A percentile compares a stretch with the other conserved stretches of the same genome.
Conservation (phyloP, 1,140 invertebrate species). For the Micrasema longulum region DNA sequence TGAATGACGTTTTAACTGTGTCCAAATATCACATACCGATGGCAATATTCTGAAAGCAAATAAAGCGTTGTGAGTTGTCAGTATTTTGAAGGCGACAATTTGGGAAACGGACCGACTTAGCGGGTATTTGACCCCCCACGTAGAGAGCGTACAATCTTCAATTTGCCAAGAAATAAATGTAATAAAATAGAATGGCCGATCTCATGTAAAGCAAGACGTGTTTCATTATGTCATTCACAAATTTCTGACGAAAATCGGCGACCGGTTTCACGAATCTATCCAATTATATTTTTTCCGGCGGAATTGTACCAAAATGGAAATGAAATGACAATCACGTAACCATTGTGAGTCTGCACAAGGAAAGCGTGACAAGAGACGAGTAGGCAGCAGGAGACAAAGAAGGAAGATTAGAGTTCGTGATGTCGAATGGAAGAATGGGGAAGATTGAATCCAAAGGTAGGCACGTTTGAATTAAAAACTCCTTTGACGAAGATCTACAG, state of each 20-base stretch:
- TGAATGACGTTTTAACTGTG: too few relatives aligned
- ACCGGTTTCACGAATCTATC: slow-evolving; percentile 33
- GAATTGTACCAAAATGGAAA: slow-evolving; percentile 23
- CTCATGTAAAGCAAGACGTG: slow-evolving; percentile 10
- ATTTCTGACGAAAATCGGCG: slow-evolving; percentile 29
- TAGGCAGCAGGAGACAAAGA: slow-evolving; percentile 11
- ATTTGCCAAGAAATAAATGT: slow-evolving; percentile 33
- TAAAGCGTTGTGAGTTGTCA: too few relatives aligned
- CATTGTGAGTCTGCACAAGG: slow-evolving; percentile 28
- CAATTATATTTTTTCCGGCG: slow-evolving; percentile 26
- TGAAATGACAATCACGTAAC: slow-evolving; percentile 32
- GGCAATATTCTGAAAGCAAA: too few relatives aligned
- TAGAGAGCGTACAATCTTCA: slow-evolving; percentile 23
- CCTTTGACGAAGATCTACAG: slow-evolving; percentile 11
- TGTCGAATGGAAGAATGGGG: slow-evolving; percentile 24
- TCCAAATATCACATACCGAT: too few relatives aligned
- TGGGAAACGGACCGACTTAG: slow-evolving; percentile 7
- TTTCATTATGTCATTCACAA: slow-evolving; percentile 22
- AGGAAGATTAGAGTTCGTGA: slow-evolving; percentile 27
- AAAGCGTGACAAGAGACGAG: slow-evolving; percentile 25
- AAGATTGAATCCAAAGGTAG: slow-evolving; percentile 23
- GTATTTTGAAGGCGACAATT: slow-evolving; percentile 4
- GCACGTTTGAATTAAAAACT: slow-evolving; percentile 23
- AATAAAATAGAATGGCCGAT: slow-evolving; percentile 15
- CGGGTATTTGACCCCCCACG: slow-evolving; percentile 18